Evolutionary conservation across 2,113 vertebrate genomes (phyloP).

Genomic region (Atractosteus spatula): DNA sequence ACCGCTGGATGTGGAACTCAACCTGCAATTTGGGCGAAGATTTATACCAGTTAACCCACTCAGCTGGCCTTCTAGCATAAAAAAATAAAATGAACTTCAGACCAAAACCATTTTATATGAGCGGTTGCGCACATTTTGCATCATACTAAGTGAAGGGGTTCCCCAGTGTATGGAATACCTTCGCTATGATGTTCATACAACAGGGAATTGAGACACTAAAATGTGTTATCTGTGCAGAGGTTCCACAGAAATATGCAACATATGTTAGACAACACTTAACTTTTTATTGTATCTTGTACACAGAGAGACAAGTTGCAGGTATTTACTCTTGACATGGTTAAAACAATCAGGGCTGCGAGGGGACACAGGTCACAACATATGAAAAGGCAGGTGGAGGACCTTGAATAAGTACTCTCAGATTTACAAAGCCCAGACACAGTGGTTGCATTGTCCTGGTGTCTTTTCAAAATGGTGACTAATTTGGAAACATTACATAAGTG

Average conservation of each 20-base stretch:
- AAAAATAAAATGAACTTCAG: too few species aligned
- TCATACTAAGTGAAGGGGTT: too few species aligned
- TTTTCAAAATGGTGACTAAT: not conserved
- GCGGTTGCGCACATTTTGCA: too few species aligned
- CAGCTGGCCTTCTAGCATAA: too few species aligned
- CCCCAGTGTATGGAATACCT: too few species aligned
- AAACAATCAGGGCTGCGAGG: conserved; percentile 16
- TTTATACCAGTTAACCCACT: too few species aligned
- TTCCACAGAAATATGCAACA: not conserved
- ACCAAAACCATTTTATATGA: too few species aligned
- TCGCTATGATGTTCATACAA: too few species aligned
- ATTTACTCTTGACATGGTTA: conserved; percentile 1
- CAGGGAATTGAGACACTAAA: not conserved
- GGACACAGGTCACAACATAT: conserved; percentile 7
- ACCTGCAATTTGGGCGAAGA: too few species aligned
- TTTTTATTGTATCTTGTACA: conserved; percentile 18
- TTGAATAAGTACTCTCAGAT: not conserved
- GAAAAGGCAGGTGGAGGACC: not conserved
- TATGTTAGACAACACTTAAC: not conserved
- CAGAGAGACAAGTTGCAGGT: conserved; percentile 12
- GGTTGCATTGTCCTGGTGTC: not conserved
- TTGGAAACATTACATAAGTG: not conserved
- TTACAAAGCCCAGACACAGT: not conserved
- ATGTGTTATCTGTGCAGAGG: not conserved
- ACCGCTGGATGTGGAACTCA: too few species aligned